phyloP scores from a whole-genome alignment of 2,888 invertebrate genomes.

The Andrena minutula region DNA sequence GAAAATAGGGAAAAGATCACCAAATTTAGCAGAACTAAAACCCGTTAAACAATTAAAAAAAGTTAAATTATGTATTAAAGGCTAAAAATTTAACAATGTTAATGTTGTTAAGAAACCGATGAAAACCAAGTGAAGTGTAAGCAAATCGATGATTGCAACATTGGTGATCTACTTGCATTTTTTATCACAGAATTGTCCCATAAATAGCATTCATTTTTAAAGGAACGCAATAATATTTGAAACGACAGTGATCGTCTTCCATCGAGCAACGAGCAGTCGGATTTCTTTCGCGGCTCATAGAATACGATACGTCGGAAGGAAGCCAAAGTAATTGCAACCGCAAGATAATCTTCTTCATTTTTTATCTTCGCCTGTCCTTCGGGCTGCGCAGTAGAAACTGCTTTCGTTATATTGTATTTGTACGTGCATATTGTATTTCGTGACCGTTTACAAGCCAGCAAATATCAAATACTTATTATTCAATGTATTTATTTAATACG shows the following conservation, averaged over 20 bases:
- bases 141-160: background rate
- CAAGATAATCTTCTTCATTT: constrained; percentile 81
- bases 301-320: constrained; percentile 81
- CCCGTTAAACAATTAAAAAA: too few species aligned
- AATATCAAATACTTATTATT: too few species aligned
- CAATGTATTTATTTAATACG: too few species aligned
- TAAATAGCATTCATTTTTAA: background rate
- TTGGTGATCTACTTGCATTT: background rate
- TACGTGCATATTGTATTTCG: constrained; percentile 34
- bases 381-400: constrained; percentile 28
- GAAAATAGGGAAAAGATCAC: too few species aligned
- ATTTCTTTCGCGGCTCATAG: constrained; percentile 62
- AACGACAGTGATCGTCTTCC: constrained; percentile 20
- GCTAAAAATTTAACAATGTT: too few species aligned
- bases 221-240: constrained; percentile 18
- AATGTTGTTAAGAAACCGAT: too few species aligned
- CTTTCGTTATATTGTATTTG: constrained; percentile 27
- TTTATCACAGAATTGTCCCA: background rate
- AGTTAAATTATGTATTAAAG: too few species aligned
- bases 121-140: too few species aligned
- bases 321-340: constrained; percentile 83
- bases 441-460: background rate
- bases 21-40: too few species aligned
- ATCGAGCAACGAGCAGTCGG: constrained; percentile 58
- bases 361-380: constrained; percentile 70